A percentile compares a stretch with the other conserved stretches of the same genome.
Evolutionary conservation across 2,113 vertebrate species (phyloP).

Genomic region (Hydrolagus affinis): DNA sequence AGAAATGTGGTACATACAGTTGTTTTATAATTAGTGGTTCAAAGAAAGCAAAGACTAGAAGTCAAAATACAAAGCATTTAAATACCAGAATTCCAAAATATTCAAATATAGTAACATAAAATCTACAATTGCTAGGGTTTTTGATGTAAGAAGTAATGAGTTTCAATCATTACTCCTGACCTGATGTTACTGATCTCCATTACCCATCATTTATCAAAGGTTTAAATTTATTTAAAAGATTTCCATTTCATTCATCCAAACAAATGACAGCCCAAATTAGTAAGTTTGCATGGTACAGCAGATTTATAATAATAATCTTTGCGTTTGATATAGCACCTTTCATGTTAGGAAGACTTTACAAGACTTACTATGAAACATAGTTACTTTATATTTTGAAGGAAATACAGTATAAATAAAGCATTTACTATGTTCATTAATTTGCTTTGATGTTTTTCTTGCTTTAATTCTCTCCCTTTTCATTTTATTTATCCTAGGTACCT

Average conservation of each 20-base stretch:
- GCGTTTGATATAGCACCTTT: too few species aligned
- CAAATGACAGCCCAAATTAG: neutral
- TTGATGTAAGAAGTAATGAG: neutral
- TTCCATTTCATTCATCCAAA: neutral
- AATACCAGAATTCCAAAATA: neutral
- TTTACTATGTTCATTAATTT: too few species aligned
- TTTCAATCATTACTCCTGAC: neutral
- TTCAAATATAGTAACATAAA: neutral
- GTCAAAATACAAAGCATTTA: neutral
- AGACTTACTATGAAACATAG: too few species aligned
- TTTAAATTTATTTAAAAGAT: neutral
- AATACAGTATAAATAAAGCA: too few species aligned
- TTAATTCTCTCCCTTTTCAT: too few species aligned
- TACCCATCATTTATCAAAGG: neutral
- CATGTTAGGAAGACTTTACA: too few species aligned
- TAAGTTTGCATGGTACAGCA: neutral
- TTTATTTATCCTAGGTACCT: too few species aligned
- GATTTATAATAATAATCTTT: too few species aligned
- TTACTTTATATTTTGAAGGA: too few species aligned
- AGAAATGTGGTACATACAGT: neutral
- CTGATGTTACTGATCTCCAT: neutral
- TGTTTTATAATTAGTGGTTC: neutral
- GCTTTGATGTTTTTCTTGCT: too few species aligned
- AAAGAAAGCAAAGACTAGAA: neutral
- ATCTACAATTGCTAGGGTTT: neutral